phyloP scores from a whole-genome alignment of 1,140 invertebrate species.

The Centruroides sculpturatus region DNA sequence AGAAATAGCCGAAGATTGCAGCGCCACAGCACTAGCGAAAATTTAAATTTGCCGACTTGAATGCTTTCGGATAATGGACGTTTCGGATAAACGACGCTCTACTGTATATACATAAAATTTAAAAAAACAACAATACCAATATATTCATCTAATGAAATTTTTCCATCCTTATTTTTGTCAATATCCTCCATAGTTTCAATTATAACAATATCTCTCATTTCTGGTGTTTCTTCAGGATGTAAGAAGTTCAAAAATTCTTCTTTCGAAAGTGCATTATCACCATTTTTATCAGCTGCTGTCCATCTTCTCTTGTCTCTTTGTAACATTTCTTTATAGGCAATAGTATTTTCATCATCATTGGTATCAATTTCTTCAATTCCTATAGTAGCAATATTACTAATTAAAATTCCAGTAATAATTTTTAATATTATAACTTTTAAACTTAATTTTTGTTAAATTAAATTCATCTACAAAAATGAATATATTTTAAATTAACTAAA shows the following conservation, averaged over 20 bases:
- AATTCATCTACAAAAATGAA: too few relatives aligned
- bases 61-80: too few relatives aligned
- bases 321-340: constrained; percentile 60
- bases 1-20: too few relatives aligned
- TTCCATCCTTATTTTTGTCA: constrained; percentile 86
- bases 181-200: constrained; percentile 92
- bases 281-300: constrained; percentile 52
- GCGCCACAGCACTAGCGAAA: too few relatives aligned
- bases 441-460: too few relatives aligned
- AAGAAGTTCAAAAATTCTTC: constrained; percentile 84
- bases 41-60: too few relatives aligned
- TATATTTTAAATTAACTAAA: too few relatives aligned
- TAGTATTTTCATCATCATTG: constrained; percentile 14
- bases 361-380: background rate
- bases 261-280: constrained; percentile 55
- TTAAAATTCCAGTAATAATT: too few relatives aligned
- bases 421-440: too few relatives aligned
- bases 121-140: constrained; percentile 29
- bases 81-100: too few relatives aligned
- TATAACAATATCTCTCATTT: constrained; percentile 85
- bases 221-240: constrained; percentile 87
- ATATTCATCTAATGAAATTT: constrained; percentile 48
- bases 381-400: too few relatives aligned
- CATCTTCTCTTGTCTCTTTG: constrained; percentile 69
- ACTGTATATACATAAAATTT: too few relatives aligned